Evolutionary conservation across 2,888 invertebrate genomes (phyloP).

Genomic region (Dryobotodes eremita): DNA sequence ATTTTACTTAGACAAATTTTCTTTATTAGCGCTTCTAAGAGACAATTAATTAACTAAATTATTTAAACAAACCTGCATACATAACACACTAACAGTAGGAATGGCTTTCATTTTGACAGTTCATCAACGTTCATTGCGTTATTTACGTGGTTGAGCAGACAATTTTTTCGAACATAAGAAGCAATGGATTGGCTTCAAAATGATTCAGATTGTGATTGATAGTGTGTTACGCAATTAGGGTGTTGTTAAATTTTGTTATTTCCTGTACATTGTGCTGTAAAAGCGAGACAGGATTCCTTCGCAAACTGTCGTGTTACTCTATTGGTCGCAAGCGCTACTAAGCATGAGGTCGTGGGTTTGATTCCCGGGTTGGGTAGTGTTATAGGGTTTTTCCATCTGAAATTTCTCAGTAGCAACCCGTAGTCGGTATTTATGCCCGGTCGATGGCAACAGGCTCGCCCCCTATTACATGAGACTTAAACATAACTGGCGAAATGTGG

Average conservation of each 20-base stretch:
- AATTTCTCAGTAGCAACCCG: not conserved
- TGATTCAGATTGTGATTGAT: too few species aligned
- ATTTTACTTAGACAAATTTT: slow-evolving; percentile 12
- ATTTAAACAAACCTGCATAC: too few species aligned
- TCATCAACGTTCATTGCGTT: too few species aligned
- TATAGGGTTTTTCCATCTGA: not conserved
- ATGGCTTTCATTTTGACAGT: too few species aligned
- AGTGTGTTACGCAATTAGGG: too few species aligned
- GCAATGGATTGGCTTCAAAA: too few species aligned
- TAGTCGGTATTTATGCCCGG: not conserved
- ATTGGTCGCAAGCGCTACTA: not conserved
- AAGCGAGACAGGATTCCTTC: not conserved
- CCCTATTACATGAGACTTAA: not conserved
- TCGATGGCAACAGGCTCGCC: not conserved
- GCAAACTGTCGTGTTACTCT: not conserved
- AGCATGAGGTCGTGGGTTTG: not conserved
- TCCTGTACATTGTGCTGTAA: not conserved
- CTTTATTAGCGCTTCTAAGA: slow-evolving; percentile 8
- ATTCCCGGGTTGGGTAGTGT: not conserved
- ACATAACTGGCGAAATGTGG: not conserved
- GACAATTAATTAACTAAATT: not conserved
- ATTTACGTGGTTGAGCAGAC: too few species aligned
- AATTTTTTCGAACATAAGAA: too few species aligned
- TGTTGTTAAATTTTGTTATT: not conserved
- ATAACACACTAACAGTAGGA: too few species aligned